Evolutionary conservation across 2,888 invertebrate species (phyloP).

Genomic region (Clitarchus hookeri): DNA sequence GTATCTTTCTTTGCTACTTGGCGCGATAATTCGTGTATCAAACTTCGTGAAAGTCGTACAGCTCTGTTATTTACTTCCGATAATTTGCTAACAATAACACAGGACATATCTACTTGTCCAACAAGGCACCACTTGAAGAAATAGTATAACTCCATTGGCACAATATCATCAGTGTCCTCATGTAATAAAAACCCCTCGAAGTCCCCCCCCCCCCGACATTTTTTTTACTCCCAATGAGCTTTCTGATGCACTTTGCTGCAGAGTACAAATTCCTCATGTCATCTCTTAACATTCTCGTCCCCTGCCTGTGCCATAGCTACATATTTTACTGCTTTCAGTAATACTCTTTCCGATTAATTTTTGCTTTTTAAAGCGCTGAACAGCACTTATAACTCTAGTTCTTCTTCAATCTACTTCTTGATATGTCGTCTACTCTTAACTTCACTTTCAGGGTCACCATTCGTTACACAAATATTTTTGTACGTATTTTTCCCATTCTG

Average conservation of each 20-base stretch:
- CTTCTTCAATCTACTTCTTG: too few relatives aligned
- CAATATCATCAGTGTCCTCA: not conserved
- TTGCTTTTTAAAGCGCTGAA: too few relatives aligned
- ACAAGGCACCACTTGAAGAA: not conserved
- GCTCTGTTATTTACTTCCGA: conserved; percentile 6
- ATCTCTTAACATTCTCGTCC: not conserved
- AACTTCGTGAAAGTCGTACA: conserved; percentile 15
- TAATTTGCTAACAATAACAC: not conserved
- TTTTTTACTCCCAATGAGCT: not conserved
- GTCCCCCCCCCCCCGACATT: too few relatives aligned
- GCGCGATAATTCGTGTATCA: not conserved
- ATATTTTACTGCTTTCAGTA: not conserved
- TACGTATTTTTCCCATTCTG: too few relatives aligned
- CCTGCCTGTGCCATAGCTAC: not conserved
- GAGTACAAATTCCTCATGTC: not conserved
- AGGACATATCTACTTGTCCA: not conserved
- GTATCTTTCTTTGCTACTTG: conserved; percentile 14
- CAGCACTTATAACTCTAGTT: too few relatives aligned
- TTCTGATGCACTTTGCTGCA: conserved; percentile 1
- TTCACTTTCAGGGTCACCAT: too few relatives aligned
- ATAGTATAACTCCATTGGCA: not conserved
- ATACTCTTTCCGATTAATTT: not conserved
- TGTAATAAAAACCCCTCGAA: not conserved
- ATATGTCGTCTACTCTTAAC: too few relatives aligned
- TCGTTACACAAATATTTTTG: too few relatives aligned